Evolutionary conservation across 2,888 invertebrate species (phyloP), one percentile per base, ranked within the genome.

Genomic region (Parelbella ahira): DNA sequence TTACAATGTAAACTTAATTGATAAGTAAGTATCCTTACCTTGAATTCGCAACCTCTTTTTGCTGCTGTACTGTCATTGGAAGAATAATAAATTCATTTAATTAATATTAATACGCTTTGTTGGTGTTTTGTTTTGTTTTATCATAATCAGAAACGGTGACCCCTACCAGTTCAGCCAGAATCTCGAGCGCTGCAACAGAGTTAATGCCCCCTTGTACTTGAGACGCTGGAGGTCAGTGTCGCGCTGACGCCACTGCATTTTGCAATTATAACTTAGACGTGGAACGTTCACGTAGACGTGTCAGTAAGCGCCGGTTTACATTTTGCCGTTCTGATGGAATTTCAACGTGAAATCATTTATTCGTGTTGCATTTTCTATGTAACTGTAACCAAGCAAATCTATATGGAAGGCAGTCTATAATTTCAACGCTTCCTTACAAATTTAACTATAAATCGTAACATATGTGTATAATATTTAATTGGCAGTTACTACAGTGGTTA

Each of bases 141-240:
- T 37, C 30, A 18, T 30, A 32, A 29, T 39, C 38, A 39, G 24
- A 39, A 24, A 32, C 18, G 24, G 39, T 39, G 39, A 39, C 39
- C 39, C 25, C 25, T 39, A 39, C 39, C 39, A 39, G 32, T 39
- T 39, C 19, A 19, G 39, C 8, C 39, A 32, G 39, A 38, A 38
- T 38, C 38, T 38, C 38, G 38, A 53, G 34, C 52, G 44, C 50
- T 48, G 51, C 50, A 49, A n/a, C 30, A n/a, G 47, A 54, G 63
- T 57, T 61, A 63, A 65, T 51, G 83, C 83, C 82, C 84, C 63
- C 55, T 57, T 56, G 84, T 66, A 74, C 84, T 86, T 84, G 81
- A 79, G 62, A 59, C 51, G 46, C 9, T 47, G 50, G 70, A 79
- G 84, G 83, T 84, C 83, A 78, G 63, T 75, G 75, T 62, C 75